phyloP scores from a whole-genome alignment of 2,113 vertebrate species.

The Bettongia penicillata region DNA sequence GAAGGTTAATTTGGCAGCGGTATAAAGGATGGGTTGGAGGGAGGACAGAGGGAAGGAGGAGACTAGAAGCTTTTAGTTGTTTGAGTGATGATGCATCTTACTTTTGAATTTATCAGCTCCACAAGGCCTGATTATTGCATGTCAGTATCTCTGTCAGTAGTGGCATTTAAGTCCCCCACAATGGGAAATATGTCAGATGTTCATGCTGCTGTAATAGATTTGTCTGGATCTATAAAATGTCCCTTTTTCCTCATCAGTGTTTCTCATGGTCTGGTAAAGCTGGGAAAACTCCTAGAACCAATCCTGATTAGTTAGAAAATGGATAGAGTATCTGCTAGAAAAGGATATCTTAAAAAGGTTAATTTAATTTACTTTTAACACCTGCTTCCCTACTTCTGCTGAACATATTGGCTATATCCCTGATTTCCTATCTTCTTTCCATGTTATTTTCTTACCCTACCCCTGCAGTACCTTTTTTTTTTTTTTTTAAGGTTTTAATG shows the following conservation, averaged over 20 bases:
- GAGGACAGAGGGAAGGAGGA: background rate
- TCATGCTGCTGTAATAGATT: conserved; percentile 25
- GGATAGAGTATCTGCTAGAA: conserved; percentile 1
- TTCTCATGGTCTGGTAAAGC: conserved; percentile 31
- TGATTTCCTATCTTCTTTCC: background rate
- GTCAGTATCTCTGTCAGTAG: background rate
- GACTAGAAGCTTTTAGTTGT: background rate
- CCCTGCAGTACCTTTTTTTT: background rate
- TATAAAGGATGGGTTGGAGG: background rate
- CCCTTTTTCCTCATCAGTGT: conserved; percentile 41
- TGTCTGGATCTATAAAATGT: conserved; percentile 21
- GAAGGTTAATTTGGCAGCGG: background rate
- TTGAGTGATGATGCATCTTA: background rate
- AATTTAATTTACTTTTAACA: background rate
- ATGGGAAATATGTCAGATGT: conserved; percentile 8
- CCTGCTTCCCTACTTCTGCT: conserved; percentile 7
- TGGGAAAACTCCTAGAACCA: conserved; percentile 27
- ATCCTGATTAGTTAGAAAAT: conserved; percentile 35
- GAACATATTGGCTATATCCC: background rate
- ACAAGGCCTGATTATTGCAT: background rate
- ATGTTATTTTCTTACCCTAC: background rate
- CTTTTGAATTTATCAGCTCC: background rate
- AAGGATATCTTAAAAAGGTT: background rate
- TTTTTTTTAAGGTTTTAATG: background rate
- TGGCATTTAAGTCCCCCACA: conserved; percentile 10